A percentile compares a stretch with the other conserved stretches of the same genome.
Conservation (phyloP, 2,888 invertebrate species). For the Andrena hattorfiana region DNA sequence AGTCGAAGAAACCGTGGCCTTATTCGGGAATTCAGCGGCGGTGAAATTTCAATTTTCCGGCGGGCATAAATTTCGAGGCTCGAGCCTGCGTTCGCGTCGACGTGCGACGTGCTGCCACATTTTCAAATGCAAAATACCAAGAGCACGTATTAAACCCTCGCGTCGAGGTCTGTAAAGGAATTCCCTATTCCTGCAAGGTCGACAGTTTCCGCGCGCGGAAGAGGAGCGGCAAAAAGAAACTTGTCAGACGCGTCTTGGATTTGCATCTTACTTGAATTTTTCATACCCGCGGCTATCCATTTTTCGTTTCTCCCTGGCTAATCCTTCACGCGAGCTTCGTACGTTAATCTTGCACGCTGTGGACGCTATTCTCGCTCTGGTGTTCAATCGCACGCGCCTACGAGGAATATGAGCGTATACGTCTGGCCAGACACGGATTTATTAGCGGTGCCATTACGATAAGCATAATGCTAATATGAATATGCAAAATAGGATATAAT, state of each 20-base stretch:
- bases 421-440: neutral
- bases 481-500: too few species aligned
- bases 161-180: slow-evolving; percentile 36
- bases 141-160: slow-evolving; percentile 40
- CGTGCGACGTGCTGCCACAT: slow-evolving; percentile 27
- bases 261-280: slow-evolving; percentile 51
- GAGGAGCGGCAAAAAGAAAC: neutral
- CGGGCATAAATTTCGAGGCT: slow-evolving; percentile 38
- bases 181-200: slow-evolving; percentile 31
- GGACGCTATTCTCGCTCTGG: neutral
- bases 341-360: slow-evolving; percentile 27
- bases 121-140: slow-evolving; percentile 42
- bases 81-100: neutral
- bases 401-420: neutral
- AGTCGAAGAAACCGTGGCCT: slow-evolving; percentile 18
- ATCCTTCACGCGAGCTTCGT: slow-evolving; percentile 1
- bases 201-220: slow-evolving; percentile 17
- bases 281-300: slow-evolving; percentile 9
- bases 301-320: slow-evolving; percentile 16
- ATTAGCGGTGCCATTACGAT: neutral
- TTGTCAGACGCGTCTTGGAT: slow-evolving; percentile 44
- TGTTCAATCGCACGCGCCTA: slow-evolving; percentile 7
- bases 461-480: too few species aligned
- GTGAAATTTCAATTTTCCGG: slow-evolving; percentile 55
- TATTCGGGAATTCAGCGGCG: slow-evolving; percentile 40